phyloP scores from a whole-genome alignment of 2,888 invertebrate species.

The Oegoconia quadripuncta region DNA sequence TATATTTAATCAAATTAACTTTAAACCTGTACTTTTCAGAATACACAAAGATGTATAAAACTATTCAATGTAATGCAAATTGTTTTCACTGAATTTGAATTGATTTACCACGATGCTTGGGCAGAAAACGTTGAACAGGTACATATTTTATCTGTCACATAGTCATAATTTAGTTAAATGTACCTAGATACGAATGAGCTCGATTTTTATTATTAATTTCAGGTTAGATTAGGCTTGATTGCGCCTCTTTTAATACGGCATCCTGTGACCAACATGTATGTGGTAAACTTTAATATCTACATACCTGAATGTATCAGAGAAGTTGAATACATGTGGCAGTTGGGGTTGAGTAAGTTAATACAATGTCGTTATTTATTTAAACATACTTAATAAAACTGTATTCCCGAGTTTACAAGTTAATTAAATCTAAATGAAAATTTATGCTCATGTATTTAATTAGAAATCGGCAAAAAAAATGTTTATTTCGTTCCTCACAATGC shows the following conservation, averaged over 20 bases:
- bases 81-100: conserved; percentile 90
- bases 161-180: no score
- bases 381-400: no score
- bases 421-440: background rate
- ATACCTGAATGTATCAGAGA: conserved; percentile 87
- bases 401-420: no score
- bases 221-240: conserved; percentile 83
- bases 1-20: no score
- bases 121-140: conserved; percentile 86
- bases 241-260: conserved; percentile 85
- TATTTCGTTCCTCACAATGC: no score
- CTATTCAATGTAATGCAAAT: conserved; percentile 88
- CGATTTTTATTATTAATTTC: no score
- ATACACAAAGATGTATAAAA: conserved; percentile 86
- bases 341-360: conserved; percentile 78
- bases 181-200: no score
- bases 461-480: no score
- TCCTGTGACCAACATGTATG: conserved; percentile 81
- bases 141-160: no score
- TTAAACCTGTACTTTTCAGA: conserved; percentile 73
- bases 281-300: conserved; percentile 86
- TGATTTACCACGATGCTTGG: conserved; percentile 91
- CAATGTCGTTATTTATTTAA: background rate
- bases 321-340: conserved; percentile 89
- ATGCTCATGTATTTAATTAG: background rate